Conservation (phyloP, 2,797 vertebrate genomes). For the Poeciliopsis gracilis region DNA sequence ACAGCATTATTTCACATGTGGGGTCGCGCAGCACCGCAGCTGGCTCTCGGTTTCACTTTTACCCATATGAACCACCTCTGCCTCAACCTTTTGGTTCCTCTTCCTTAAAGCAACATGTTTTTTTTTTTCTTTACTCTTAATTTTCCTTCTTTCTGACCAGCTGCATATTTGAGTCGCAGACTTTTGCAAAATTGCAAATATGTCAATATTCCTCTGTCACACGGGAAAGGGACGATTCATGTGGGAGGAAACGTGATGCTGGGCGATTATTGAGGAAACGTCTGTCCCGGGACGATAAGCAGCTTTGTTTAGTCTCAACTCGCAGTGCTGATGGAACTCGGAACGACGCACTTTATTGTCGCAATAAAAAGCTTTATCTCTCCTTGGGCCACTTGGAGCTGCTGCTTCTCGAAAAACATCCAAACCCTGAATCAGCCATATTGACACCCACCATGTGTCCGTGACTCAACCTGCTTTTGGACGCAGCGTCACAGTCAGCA, state of each 20-base stretch:
- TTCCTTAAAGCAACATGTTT: not conserved
- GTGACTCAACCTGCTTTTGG: not conserved
- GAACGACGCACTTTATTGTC: not conserved
- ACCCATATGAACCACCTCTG: not conserved
- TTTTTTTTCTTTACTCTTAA: not conserved
- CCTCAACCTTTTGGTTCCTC: not conserved
- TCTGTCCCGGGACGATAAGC: slow-evolving; percentile 45
- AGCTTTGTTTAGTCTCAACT: slow-evolving; percentile 19
- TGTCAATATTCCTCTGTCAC: not conserved
- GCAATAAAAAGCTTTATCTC: not conserved
- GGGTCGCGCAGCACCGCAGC: not conserved
- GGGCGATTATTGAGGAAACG: slow-evolving; percentile 32
- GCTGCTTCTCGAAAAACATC: not conserved
- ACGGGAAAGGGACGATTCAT: not conserved
- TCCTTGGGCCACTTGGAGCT: not conserved
- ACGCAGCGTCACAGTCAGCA: not conserved
- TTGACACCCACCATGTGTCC: not conserved
- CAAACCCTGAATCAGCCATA: not conserved
- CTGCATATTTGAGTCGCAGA: not conserved
- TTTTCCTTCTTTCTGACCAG: not conserved
- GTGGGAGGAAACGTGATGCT: not conserved
- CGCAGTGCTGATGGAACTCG: not conserved
- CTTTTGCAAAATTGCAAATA: not conserved
- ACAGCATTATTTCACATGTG: not conserved
- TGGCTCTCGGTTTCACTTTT: not conserved